Conservation (phyloP, 37 sponge, comb jelly and placozoan genomes). For the Diacarnus erythraeanus region DNA sequence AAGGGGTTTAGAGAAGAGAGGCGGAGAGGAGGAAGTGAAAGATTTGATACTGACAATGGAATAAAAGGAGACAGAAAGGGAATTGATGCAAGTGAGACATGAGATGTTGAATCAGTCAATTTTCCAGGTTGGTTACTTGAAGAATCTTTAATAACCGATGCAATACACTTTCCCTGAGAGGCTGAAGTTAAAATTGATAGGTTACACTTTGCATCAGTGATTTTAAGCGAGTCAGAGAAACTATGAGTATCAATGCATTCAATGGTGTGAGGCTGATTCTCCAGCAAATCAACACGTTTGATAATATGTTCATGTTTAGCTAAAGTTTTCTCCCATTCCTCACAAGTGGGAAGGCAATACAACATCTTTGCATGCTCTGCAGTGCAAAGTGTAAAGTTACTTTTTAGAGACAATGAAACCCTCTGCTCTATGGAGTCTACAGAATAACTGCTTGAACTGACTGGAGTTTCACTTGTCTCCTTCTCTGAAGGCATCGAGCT, state of each 20-base stretch:
- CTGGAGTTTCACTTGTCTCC: background rate
- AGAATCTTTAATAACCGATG: background rate
- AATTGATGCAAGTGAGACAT: background rate
- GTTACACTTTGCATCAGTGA: too few relatives aligned
- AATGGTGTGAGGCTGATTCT: too few relatives aligned
- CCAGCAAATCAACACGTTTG: background rate
- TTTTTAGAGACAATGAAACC: background rate
- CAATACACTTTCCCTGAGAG: background rate
- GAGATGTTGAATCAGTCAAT: background rate
- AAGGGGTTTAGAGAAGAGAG: background rate
- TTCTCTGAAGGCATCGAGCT: background rate
- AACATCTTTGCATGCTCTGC: background rate
- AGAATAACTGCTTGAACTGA: too few relatives aligned
- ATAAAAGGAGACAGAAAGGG: background rate
- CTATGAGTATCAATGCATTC: background rate
- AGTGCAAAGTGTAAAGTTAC: background rate
- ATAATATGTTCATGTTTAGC: background rate
- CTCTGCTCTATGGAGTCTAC: too few relatives aligned
- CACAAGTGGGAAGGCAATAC: background rate
- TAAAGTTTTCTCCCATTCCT: background rate
- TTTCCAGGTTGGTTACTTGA: background rate
- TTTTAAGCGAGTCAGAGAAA: too few relatives aligned
- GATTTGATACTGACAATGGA: background rate
- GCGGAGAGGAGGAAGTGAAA: background rate
- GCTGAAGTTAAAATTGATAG: too few relatives aligned